A percentile compares a stretch with the other conserved stretches of the same genome.
Evolutionary conservation across 1,140 invertebrate species (phyloP).

Genomic region (Calephelis virginiensis): DNA sequence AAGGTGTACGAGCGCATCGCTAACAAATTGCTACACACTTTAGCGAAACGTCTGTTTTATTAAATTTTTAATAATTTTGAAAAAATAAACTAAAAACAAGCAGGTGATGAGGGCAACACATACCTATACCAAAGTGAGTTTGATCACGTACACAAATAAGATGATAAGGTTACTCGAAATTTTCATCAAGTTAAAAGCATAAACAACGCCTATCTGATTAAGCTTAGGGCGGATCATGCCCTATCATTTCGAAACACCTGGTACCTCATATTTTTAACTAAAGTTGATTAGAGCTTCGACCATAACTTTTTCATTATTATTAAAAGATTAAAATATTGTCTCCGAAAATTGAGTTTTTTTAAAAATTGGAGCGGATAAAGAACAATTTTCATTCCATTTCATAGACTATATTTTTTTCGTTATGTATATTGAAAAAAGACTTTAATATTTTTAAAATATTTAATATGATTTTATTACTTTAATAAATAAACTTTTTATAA

Average conservation of each 20-base stretch:
- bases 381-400: neutral
- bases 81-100: too few relatives aligned
- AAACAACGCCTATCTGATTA: conserved; percentile 16
- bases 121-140: neutral
- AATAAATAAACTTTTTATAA: too few relatives aligned
- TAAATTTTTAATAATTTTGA: too few relatives aligned
- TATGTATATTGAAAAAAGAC: too few relatives aligned
- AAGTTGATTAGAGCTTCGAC: conserved; percentile 4
- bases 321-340: conserved; percentile 8
- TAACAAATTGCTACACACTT: too few relatives aligned
- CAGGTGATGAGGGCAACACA: too few relatives aligned
- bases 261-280: neutral
- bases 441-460: too few relatives aligned
- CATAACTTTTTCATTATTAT: conserved; percentile 6
- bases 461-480: too few relatives aligned
- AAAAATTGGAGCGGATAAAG: neutral
- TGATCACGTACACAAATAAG: conserved; percentile 6
- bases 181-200: conserved; percentile 14
- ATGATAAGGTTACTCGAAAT: neutral
- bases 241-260: conserved; percentile 10
- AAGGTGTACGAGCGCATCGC: too few relatives aligned
- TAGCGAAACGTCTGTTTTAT: too few relatives aligned
- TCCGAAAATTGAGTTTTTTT: neutral
- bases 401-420: too few relatives aligned
- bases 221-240: neutral